These are phyloP conservation scores for Microtus pennsylvanicus DNA, from an alignment of 2,113 vertebrate genomes.

Conservation along the genomic window DNA sequence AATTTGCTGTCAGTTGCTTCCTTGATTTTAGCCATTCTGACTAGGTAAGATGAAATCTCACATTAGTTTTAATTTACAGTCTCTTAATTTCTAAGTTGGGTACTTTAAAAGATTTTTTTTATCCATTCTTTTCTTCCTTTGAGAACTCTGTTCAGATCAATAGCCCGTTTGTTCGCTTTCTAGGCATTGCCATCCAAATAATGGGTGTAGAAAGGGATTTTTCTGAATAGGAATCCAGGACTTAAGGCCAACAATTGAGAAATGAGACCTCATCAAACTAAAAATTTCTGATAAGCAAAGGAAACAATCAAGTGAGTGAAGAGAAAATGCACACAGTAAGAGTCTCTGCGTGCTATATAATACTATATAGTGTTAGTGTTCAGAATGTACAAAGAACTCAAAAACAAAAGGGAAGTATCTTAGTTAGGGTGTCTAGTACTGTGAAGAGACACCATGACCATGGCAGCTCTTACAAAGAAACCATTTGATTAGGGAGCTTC, in stretches of 20 bases:
- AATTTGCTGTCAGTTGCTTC: not conserved
- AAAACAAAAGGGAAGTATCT: not conserved
- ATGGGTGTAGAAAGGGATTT: not conserved
- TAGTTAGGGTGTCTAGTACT: too few relatives aligned
- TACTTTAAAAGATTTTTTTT: not conserved
- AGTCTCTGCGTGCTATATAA: not conserved
- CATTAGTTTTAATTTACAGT: not conserved
- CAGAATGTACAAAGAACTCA: not conserved
- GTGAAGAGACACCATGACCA: too few relatives aligned
- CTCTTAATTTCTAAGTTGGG: not conserved
- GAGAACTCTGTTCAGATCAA: not conserved
- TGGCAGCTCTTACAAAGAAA: too few relatives aligned
- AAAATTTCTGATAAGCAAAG: not conserved
- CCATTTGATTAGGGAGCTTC: not conserved
- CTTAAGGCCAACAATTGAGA: not conserved
- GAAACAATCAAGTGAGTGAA: not conserved
- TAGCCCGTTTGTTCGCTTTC: not conserved
- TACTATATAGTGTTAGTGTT: not conserved
- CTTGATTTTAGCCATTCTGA: not conserved
- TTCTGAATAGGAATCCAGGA: not conserved
- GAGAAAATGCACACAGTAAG: not conserved
- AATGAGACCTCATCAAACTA: not conserved
- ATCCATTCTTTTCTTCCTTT: not conserved
- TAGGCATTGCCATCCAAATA: not conserved
- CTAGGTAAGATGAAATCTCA: not conserved